Evolutionary conservation across 1,140 invertebrate species (phyloP).

Genomic region (Trypoxylus dichotomus): DNA sequence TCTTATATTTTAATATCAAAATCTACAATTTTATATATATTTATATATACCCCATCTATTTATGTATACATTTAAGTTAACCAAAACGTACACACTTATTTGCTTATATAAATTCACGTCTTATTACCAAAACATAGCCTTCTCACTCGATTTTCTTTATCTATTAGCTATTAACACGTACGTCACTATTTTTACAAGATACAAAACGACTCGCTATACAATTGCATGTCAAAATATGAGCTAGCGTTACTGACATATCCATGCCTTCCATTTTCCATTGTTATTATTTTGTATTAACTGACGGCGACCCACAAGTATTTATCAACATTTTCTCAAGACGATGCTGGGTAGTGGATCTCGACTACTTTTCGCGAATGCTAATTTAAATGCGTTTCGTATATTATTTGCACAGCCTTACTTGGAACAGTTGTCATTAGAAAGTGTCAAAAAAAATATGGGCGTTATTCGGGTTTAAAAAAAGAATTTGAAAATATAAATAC

Average conservation of each 20-base stretch:
- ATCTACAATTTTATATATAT: constrained; percentile 18
- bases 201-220: background rate
- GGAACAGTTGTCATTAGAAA: background rate
- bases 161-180: background rate
- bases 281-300: constrained; percentile 3
- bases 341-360: background rate
- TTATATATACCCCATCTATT: background rate
- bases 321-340: too few species aligned
- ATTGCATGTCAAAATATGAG: background rate
- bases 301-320: background rate
- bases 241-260: background rate
- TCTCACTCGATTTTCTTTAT: background rate
- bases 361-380: background rate
- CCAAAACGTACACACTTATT: background rate
- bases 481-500: too few species aligned
- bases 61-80: background rate
- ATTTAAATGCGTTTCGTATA: background rate
- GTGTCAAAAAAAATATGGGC: background rate
- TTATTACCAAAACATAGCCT: background rate
- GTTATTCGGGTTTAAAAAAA: background rate
- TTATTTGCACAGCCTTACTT: background rate
- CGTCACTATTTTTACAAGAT: background rate
- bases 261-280: background rate
- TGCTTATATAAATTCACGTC: constrained; percentile 1
- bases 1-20: constrained; percentile 14